These are phyloP conservation scores for Malurus elegans DNA, from an alignment of 2,113 vertebrate genomes.

Conservation along the genomic window DNA sequence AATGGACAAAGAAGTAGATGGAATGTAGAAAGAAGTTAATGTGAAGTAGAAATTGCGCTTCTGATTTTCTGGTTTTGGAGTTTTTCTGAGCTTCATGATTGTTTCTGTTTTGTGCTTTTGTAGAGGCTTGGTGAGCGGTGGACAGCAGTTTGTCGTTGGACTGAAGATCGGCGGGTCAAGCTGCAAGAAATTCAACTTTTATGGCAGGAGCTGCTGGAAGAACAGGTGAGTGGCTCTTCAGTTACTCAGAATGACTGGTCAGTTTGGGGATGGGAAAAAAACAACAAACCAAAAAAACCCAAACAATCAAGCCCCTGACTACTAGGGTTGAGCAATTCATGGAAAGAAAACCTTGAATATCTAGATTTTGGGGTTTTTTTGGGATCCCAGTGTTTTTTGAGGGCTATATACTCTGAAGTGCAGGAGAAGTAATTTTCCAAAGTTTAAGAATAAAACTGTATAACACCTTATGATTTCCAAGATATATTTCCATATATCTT, in stretches of 20 bases:
- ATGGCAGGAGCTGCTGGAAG: slow-evolving; percentile 91
- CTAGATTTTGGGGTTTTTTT: background rate
- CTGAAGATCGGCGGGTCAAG: slow-evolving; percentile 88
- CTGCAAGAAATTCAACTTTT: slow-evolving; percentile 85
- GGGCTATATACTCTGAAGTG: background rate
- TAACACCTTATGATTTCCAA: background rate
- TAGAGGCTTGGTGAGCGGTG: slow-evolving; percentile 94
- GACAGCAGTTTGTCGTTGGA: slow-evolving; percentile 97
- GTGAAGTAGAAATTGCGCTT: background rate
- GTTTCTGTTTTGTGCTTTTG: background rate
- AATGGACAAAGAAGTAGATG: background rate
- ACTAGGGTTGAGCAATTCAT: background rate
- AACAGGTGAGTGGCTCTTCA: slow-evolving; percentile 80
- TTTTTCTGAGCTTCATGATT: background rate
- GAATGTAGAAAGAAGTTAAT: background rate
- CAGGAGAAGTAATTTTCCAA: background rate
- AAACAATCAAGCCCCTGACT: background rate
- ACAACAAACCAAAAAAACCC: background rate
- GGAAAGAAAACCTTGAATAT: background rate
- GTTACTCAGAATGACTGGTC: background rate
- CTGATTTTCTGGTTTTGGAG: background rate
- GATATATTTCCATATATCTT: background rate
- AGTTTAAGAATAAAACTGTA: background rate
- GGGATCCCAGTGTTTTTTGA: background rate
- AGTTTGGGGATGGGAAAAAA: background rate